Conservation (phyloP, 2,888 invertebrate species). For the Shargacucullia verbasci region DNA sequence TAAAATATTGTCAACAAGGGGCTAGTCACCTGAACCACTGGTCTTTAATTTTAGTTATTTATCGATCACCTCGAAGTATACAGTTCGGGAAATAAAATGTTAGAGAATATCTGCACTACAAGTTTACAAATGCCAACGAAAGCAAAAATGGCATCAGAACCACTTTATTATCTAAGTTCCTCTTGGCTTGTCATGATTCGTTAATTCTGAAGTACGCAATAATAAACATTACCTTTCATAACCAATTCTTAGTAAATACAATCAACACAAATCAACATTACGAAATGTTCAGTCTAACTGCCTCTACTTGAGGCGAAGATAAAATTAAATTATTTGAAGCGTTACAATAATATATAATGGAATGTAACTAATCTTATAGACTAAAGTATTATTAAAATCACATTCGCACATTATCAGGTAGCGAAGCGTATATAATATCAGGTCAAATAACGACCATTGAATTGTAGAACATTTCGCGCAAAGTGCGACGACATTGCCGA, state of each 20-base stretch:
- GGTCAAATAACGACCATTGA: constrained; percentile 13
- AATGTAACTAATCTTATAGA: constrained; percentile 22
- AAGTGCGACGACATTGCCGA: too few relatives aligned
- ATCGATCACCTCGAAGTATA: too few relatives aligned
- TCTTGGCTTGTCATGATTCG: constrained; percentile 24
- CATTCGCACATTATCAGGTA: constrained; percentile 46
- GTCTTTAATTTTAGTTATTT: too few relatives aligned
- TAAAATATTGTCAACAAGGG: too few relatives aligned
- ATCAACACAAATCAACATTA: constrained; percentile 30
- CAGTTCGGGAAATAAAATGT: too few relatives aligned
- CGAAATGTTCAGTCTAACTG: constrained; percentile 45
- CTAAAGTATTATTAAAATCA: constrained; percentile 31
- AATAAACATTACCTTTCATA: constrained; percentile 30
- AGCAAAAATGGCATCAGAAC: too few relatives aligned
- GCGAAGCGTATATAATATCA: constrained; percentile 29
- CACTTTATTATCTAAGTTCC: not conserved
- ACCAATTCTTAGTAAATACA: constrained; percentile 48
- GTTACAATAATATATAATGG: constrained; percentile 31
- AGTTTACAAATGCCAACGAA: too few relatives aligned
- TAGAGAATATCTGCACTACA: too few relatives aligned
- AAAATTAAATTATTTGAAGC: constrained; percentile 2
- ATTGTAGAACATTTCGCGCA: constrained; percentile 43
- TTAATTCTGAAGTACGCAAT: constrained; percentile 19
- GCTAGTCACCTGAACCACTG: too few relatives aligned
- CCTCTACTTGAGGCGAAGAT: constrained; percentile 28